Conservation (phyloP, 2,113 vertebrate species). For the Galemys pyrenaicus region DNA sequence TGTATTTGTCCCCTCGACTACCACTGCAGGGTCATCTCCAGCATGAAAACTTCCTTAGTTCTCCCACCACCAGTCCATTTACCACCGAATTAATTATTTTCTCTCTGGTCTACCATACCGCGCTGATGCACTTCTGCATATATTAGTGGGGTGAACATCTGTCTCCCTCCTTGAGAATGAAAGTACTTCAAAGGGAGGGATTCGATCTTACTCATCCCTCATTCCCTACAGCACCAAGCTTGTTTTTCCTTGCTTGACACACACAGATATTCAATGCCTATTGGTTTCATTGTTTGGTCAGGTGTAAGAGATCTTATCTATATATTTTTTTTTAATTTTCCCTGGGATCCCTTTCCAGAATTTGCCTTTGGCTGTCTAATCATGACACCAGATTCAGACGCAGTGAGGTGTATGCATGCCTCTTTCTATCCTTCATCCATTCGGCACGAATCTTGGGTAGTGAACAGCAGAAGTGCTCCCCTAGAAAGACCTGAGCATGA, state of each 20-base stretch:
- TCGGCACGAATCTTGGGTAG: background rate
- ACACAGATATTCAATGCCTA: background rate
- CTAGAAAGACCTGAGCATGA: background rate
- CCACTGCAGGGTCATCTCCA: background rate
- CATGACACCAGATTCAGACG: background rate
- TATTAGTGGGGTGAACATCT: background rate
- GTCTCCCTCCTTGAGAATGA: background rate
- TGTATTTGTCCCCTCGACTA: background rate
- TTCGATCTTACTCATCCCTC: background rate
- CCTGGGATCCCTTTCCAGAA: background rate
- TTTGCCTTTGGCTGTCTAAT: background rate
- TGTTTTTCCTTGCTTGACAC: background rate
- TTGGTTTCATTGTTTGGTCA: conserved; percentile 3
- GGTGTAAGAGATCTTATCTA: background rate
- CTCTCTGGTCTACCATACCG: background rate
- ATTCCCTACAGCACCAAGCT: background rate
- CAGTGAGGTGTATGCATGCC: too few species aligned
- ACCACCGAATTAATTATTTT: background rate
- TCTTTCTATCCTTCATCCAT: background rate
- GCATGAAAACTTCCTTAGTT: background rate
- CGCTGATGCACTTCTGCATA: background rate
- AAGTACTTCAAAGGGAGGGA: background rate
- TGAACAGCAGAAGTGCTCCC: background rate
- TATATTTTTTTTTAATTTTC: background rate
- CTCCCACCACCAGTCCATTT: background rate